Base-by-base conservation (phyloP, 2,888 invertebrate species). In the Phaonia tiefii region DNA sequence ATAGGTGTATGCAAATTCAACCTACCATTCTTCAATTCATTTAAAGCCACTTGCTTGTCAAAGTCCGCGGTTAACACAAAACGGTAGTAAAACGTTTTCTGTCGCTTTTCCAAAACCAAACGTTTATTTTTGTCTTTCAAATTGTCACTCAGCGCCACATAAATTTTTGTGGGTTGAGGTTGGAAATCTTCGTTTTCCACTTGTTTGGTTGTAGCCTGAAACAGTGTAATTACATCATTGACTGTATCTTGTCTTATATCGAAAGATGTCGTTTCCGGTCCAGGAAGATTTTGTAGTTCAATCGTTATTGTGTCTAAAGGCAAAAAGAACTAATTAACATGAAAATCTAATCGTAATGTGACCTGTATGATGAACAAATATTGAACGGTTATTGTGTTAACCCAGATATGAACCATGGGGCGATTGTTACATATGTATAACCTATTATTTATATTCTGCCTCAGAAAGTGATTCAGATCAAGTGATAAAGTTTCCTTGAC, bases 21-120 rank as follows among this genome's bases (percentile, higher is more conserved):
- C 77, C 85, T 85, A 89, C 90, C 86, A 82, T 88, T 86, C 39
- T 86, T 82, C 74, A 91, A 86, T 83, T 91, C 91, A 67, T 87
- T 88, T 1, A 84, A 84, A 0, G 93, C 93, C 0, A 92, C 88
- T 1, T 90, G 91, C 70, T 90, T 90, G 56, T 92, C 90, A 39
- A 91, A 91, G 85, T 93, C 93, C 1, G 91, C 92, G 0, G 92
- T 92, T 91, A 93, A 92, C 0, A 92, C 90, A 82, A 93, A 92
- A 0, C 92, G 92, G 84, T 92, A 91, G 20, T 85, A 85, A 13
- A 88, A 71, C 39, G 80, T 83, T 22, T 80, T 63, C 76, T 88
- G 84, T 60, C 85, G 85, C 1, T 83, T 69, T 2, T 83, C 81
- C 76, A 89, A 84, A 25, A 84, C 71, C 17, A 91, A 17, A 5